Evolutionary conservation across 2,888 invertebrate genomes (phyloP), one percentile per base, ranked within the genome.

Genomic region (Athrips mouffetella): DNA sequence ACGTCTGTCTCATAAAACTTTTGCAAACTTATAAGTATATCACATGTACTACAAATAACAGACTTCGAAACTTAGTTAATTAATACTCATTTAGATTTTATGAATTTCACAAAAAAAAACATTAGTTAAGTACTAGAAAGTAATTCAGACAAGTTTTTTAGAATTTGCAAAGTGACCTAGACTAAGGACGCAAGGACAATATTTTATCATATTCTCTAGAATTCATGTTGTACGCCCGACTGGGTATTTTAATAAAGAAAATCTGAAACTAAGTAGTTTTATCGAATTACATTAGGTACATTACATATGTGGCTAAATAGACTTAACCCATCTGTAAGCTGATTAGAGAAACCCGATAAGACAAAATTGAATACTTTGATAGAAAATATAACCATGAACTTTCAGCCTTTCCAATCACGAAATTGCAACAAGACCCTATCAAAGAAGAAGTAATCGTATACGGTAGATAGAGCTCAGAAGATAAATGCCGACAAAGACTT

Each of bases 281-380:
- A 27, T 27, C 27, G 27, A 4, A n/a, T 7, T 23, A 23, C 23
- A 23, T n/a, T n/a, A n/a, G n/a, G n/a, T 54, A 48, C 55, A 59
- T 59, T 57, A 62, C 60, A 59, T 42, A 27, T 44, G 44, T 21
- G 18, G 11, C 8, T 4, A 15, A 15, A 41, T 10, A 44, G 51
- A 35, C 40, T 47, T 46, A 65, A 63, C 59, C 63, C 60, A 60
- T 62, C 59, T 45, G 52, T 73, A 73, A 76, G 70, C 73, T 62
- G 75, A 73, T 76, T 74, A 75, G 58, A 60, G 59, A 53, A 4
- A 57, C 65, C 63, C 62, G 60, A 65, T 63, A 62, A 63, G 65
- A 62, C 63, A 63, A 76, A 76, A 74, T 76, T 72, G 13, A 2
- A 31, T 15, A 31, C 13, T 31, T 31, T 13, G 11, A 31, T 31